Percentiles rank a stretch among this genome's conserved stretches.
Evolutionary conservation across 2,797 vertebrate genomes (phyloP).

Genomic region (Alca torda): DNA sequence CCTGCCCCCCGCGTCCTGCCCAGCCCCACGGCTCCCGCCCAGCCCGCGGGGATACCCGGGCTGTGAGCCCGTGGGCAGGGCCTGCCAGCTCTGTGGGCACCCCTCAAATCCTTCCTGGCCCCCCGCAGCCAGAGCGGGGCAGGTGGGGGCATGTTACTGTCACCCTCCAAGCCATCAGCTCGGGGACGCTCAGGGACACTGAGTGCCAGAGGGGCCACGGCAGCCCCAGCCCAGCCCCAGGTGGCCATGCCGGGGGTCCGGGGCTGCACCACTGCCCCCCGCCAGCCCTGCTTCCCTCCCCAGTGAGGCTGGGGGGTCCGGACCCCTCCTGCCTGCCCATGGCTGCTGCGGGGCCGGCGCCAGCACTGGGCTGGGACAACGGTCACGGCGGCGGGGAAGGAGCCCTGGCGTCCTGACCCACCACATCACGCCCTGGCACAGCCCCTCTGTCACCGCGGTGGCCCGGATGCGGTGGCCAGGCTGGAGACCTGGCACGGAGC

Average conservation of each 20-base stretch:
- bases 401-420: neutral
- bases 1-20: neutral
- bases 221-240: neutral
- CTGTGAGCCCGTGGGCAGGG: neutral
- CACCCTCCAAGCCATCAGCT: fast-evolving
- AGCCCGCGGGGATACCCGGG: neutral
- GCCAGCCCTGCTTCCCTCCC: neutral
- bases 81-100: neutral
- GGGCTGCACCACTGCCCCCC: neutral
- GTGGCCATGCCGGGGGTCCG: fast-evolving
- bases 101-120: neutral
- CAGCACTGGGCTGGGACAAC: fast-evolving
- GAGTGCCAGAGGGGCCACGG: fast-evolving
- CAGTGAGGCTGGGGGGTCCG: fast-evolving
- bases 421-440: fast-evolving
- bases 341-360: fast-evolving
- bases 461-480: fast-evolving
- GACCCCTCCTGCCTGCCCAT: too few species aligned
- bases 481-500: neutral
- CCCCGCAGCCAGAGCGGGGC: fast-evolving
- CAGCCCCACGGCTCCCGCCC: neutral
- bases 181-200: neutral
- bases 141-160: neutral
- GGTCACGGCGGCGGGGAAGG: neutral
- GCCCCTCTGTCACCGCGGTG: fast-evolving